phyloP scores from a whole-genome alignment of 2,888 invertebrate genomes.

The Bursaphelenchus okinawaensis region DNA sequence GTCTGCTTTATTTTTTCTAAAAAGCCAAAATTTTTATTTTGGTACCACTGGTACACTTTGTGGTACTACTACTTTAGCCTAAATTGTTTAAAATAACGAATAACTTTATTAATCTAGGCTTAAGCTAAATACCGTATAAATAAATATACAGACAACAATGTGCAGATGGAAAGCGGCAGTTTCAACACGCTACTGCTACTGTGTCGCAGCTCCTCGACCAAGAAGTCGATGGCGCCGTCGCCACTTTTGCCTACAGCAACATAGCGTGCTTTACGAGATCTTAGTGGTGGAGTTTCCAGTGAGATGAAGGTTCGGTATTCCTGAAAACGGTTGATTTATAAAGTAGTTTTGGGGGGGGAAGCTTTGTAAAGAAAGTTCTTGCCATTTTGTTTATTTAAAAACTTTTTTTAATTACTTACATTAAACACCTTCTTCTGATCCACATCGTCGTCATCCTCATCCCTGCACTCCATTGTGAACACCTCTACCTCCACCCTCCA shows the following conservation, averaged over 20 bases:
- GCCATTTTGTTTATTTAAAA: too few relatives aligned
- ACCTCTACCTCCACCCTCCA: slow-evolving; percentile 40
- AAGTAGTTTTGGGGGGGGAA: too few relatives aligned
- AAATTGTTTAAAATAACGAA: too few relatives aligned
- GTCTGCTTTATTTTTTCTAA: not conserved
- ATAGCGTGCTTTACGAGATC: slow-evolving; percentile 37
- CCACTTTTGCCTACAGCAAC: slow-evolving; percentile 52
- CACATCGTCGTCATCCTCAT: slow-evolving; percentile 8
- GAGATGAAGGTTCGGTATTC: not conserved
- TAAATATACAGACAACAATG: not conserved
- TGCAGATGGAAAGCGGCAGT: not conserved
- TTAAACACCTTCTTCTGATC: slow-evolving; percentile 4
- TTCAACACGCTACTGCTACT: not conserved
- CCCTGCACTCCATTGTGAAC: slow-evolving; percentile 12
- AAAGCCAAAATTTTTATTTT: not conserved
- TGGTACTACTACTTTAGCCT: too few relatives aligned
- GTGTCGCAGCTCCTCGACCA: slow-evolving; percentile 35
- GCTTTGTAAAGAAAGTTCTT: too few relatives aligned
- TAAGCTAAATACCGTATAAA: not conserved
- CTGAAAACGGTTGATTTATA: slow-evolving; percentile 32
- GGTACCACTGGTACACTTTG: too few relatives aligned
- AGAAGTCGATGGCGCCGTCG: slow-evolving; percentile 52
- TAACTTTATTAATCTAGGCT: too few relatives aligned
- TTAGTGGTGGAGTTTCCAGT: slow-evolving; percentile 15
- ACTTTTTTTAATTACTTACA: slow-evolving; percentile 23